Evolutionary conservation across 1,140 invertebrate species (phyloP).

Genomic region (Odontomachus brunneus): DNA sequence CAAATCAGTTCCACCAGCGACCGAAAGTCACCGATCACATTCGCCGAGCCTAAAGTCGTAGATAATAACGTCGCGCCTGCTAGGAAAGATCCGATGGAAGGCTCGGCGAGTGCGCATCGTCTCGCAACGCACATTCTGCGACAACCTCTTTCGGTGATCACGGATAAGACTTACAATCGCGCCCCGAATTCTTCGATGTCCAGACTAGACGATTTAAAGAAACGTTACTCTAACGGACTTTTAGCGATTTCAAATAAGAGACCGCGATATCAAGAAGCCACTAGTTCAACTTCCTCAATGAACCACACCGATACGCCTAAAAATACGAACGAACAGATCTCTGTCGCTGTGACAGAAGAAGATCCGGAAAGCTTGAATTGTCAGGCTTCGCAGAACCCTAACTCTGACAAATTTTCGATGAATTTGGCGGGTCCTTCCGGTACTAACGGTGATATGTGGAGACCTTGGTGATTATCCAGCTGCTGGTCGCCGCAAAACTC

Average conservation of each 20-base stretch:
- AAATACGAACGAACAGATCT: slow-evolving; percentile 73
- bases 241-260: slow-evolving; percentile 81
- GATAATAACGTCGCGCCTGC: slow-evolving; percentile 44
- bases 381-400: slow-evolving; percentile 68
- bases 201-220: slow-evolving; percentile 72
- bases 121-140: slow-evolving; percentile 66
- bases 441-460: slow-evolving; percentile 84
- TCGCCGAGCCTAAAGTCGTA: slow-evolving; percentile 74
- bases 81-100: slow-evolving; percentile 62
- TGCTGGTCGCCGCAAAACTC: background rate
- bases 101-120: slow-evolving; percentile 25
- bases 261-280: slow-evolving; percentile 77
- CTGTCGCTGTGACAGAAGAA: slow-evolving; percentile 72
- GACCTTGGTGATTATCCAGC: slow-evolving; percentile 82
- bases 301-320: slow-evolving; percentile 57
- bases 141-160: slow-evolving; percentile 83
- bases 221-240: slow-evolving; percentile 80
- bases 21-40: slow-evolving; percentile 85
- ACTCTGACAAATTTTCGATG: slow-evolving; percentile 76
- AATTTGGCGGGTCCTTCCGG: slow-evolving; percentile 75
- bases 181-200: slow-evolving; percentile 41
- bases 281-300: slow-evolving; percentile 66
- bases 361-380: slow-evolving; percentile 75
- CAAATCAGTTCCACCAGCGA: slow-evolving; percentile 88
- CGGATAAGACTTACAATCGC: slow-evolving; percentile 81